A percentile compares a stretch with the other conserved stretches of the same genome.
These are phyloP conservation scores for Somateria mollissima DNA, from an alignment of 2,797 vertebrate species.

Conservation along the genomic window DNA sequence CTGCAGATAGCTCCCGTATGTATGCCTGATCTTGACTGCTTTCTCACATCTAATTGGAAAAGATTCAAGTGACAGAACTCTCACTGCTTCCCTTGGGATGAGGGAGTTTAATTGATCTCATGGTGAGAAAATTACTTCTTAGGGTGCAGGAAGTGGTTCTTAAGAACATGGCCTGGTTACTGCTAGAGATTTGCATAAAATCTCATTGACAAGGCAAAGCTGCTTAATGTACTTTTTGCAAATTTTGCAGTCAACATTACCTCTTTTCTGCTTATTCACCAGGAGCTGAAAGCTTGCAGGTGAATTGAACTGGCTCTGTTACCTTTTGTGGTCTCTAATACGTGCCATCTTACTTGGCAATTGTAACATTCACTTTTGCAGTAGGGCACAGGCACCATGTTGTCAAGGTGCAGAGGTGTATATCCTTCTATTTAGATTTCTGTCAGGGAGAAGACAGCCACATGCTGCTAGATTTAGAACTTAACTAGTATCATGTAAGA, in stretches of 20 bases:
- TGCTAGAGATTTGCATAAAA: neutral
- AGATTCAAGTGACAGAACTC: slow-evolving; percentile 1
- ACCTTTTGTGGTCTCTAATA: neutral
- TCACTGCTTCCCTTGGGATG: neutral
- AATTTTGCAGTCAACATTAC: neutral
- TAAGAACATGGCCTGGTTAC: neutral
- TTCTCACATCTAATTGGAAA: neutral
- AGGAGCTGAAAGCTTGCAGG: neutral
- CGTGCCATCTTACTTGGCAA: fast-evolving
- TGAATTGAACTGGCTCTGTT: neutral
- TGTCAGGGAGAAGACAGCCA: neutral
- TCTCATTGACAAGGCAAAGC: neutral
- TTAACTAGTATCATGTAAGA: neutral
- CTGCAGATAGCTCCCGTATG: neutral
- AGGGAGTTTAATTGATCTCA: neutral
- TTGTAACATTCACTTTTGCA: neutral
- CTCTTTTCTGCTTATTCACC: neutral
- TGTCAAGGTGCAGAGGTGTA: neutral
- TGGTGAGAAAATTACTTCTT: slow-evolving; percentile 4
- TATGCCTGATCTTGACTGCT: neutral
- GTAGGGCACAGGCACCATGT: neutral
- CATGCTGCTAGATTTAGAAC: neutral
- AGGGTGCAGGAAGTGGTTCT: neutral
- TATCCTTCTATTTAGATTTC: neutral
- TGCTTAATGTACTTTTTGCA: neutral